Base-by-base conservation (phyloP, 2,797 vertebrate genomes). In the Meriones psammophilus region DNA sequence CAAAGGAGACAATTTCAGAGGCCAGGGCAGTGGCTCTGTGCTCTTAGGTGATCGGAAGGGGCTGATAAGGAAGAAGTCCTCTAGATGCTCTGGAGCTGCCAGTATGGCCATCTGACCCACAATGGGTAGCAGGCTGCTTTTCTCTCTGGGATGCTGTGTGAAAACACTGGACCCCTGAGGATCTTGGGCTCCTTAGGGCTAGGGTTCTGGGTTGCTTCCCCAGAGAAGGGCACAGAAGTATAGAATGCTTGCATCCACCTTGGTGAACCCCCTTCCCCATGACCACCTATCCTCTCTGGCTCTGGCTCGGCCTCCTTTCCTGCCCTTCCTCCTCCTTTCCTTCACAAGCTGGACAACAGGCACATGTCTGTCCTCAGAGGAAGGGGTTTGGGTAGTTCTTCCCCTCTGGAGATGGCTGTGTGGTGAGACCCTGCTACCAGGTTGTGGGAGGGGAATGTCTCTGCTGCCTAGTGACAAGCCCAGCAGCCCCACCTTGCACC, bases 361-460 rank as follows among this genome's bases (percentile, higher is more conserved):
- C 4, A 8, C 22, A 8, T 1, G 0, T 28, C 60, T 66, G 5
- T 22, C 18, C 50, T 17, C 0, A 4, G 36, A 9, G n/a, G 39
- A 26, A 77, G 84, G 39, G 28, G 71, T 74, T 36, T 60, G n/a
- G 15, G 24, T 66, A n/a, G 62, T 39, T 68, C 76, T 56, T 78
- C 58, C 24, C 5, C 33, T 74, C 2, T 18, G 88, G 22, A 28
- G 22, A 15, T 4, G 42, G 33, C 46, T 86, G 42, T 86, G 42
- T 68, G 39, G 22, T n/a, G 14, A 60, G 78, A 71, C 64, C 46
- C 46, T 18, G 4, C 24, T 73, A 39, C 85, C 50, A 73, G n/a
- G 24, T n/a, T 73, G 68, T 87, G 85, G 64, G 68, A 39, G 66
- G 50, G 33, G 68, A 7, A 66, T 28, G 68, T 71, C 68, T 18